Percentiles rank a stretch among this genome's conserved stretches.
Evolutionary conservation across 2,797 vertebrate species (phyloP).

Genomic region (Pangasius macronema): DNA sequence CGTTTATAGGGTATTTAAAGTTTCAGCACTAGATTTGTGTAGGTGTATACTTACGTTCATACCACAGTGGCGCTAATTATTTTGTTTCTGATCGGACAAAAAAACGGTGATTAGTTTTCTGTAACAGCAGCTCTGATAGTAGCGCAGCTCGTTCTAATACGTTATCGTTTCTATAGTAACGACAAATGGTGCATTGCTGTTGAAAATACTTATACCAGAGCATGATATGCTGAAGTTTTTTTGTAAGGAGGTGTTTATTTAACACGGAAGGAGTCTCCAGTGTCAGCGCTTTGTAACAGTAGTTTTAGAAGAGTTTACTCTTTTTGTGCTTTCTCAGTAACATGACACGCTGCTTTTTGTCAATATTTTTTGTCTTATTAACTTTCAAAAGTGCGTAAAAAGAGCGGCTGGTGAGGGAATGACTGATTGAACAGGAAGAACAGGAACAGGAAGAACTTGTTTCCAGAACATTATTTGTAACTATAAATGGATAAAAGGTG

Average conservation of each 20-base stretch:
- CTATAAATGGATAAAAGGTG: too few relatives aligned
- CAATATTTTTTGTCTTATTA: too few relatives aligned
- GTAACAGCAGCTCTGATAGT: neutral
- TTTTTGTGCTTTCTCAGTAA: neutral
- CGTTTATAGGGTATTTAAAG: neutral
- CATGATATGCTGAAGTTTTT: neutral
- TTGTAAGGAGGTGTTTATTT: neutral
- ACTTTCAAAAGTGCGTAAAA: too few relatives aligned
- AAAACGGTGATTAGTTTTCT: neutral
- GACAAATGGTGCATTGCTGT: neutral
- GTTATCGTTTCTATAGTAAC: neutral
- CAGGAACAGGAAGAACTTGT: neutral
- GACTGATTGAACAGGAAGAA: too few relatives aligned
- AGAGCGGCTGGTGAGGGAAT: too few relatives aligned
- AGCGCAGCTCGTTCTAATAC: neutral
- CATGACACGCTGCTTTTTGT: neutral
- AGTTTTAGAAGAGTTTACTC: neutral
- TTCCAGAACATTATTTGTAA: neutral
- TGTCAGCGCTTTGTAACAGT: neutral
- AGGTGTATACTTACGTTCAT: too few relatives aligned
- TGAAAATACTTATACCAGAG: neutral
- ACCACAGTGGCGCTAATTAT: neutral
- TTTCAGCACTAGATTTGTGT: neutral
- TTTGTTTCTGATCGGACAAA: neutral
- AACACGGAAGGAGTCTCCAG: neutral